Percentiles rank a stretch among this genome's conserved stretches.
Evolutionary conservation across 2,113 vertebrate species (phyloP).

Genomic region (Elachura formosa): DNA sequence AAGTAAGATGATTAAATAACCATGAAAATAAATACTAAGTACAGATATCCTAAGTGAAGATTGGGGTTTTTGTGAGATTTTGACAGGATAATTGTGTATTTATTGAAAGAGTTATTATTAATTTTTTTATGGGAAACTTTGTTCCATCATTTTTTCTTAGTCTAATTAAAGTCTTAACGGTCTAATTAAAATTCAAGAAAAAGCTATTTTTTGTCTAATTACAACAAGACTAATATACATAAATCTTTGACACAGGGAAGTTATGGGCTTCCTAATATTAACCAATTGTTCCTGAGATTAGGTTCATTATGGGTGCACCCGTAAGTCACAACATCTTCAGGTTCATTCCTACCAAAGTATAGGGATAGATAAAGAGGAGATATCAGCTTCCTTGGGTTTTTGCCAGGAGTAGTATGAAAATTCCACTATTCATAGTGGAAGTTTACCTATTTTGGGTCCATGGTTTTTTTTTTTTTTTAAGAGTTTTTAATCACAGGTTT

Average conservation of each 20-base stretch:
- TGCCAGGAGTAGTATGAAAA: background rate
- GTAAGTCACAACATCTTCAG: background rate
- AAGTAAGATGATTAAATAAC: background rate
- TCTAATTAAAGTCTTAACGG: background rate
- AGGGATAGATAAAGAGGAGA: background rate
- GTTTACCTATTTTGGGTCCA: background rate
- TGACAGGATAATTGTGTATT: background rate
- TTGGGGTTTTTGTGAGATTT: background rate
- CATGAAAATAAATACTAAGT: background rate
- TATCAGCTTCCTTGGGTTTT: background rate
- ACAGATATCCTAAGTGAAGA: background rate
- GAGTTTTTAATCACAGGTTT: background rate
- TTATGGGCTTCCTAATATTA: background rate
- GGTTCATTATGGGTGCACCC: background rate
- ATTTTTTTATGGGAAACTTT: background rate
- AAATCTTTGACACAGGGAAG: background rate
- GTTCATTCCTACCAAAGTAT: background rate
- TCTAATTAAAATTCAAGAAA: background rate
- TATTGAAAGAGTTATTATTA: background rate
- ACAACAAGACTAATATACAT: background rate
- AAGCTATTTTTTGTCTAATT: background rate
- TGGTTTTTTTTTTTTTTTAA: background rate
- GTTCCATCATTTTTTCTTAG: background rate
- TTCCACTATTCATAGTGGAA: background rate
- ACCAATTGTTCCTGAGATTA: background rate